Evolutionary conservation across 2,888 invertebrate genomes (phyloP).

Genomic region (Thera britannica): DNA sequence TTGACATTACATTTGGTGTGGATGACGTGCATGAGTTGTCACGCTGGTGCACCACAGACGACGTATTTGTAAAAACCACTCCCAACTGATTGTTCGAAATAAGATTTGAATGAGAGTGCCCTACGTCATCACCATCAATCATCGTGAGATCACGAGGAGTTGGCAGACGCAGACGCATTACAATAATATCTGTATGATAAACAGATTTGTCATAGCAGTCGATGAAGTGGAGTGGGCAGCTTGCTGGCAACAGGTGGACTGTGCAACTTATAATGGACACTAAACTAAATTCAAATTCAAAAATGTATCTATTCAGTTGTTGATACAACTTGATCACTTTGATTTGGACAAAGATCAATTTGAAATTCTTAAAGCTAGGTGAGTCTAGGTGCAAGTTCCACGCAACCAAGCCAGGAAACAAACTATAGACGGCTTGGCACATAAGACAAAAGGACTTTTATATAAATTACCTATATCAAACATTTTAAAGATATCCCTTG

Average conservation of each 20-base stretch:
- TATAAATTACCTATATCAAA: too few relatives aligned
- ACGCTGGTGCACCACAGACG: neutral
- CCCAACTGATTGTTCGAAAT: conserved; percentile 13
- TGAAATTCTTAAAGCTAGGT: too few relatives aligned
- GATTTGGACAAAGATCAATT: too few relatives aligned
- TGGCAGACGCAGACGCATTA: conserved; percentile 35
- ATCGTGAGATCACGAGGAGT: conserved; percentile 35
- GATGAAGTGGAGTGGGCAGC: conserved; percentile 1
- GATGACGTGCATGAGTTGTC: too few relatives aligned
- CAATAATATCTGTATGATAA: conserved; percentile 36
- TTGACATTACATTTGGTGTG: too few relatives aligned
- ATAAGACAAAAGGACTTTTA: too few relatives aligned
- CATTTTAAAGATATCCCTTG: too few relatives aligned
- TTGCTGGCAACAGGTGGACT: neutral
- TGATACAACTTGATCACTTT: neutral
- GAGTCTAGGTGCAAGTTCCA: too few relatives aligned
- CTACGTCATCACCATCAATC: conserved; percentile 40
- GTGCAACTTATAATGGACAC: neutral
- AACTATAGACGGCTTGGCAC: too few relatives aligned
- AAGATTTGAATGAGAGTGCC: conserved; percentile 31
- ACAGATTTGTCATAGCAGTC: conserved; percentile 37
- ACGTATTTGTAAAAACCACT: neutral
- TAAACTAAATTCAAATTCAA: too few relatives aligned
- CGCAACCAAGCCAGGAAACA: too few relatives aligned
- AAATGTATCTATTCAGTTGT: neutral